Percentiles rank a stretch among this genome's conserved stretches.
These are phyloP conservation scores for Rhizomys pruinosus DNA, from an alignment of 2,113 vertebrate species.

Conservation along the genomic window DNA sequence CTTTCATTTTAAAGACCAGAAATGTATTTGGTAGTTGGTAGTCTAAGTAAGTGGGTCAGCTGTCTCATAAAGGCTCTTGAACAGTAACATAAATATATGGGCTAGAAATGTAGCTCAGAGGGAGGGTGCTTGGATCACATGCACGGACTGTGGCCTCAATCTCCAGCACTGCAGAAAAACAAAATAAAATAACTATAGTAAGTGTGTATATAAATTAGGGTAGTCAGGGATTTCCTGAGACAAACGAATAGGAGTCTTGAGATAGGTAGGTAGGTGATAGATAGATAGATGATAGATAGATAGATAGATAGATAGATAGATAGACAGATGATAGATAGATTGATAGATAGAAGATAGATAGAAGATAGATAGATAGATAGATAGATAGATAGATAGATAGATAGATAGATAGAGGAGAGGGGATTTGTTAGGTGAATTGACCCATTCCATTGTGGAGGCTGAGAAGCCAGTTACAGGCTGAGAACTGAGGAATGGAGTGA, in stretches of 20 bases:
- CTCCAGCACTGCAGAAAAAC: neutral
- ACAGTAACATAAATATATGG: neutral
- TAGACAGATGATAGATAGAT: neutral
- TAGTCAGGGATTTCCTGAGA: neutral
- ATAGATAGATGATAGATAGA: neutral
- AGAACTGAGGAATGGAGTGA: neutral
- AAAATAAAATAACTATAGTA: neutral
- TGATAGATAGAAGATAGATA: neutral
- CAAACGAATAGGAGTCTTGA: neutral
- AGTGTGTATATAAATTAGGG: neutral
- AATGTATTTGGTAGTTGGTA: neutral
- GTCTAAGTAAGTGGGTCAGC: neutral
- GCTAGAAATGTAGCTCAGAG: neutral
- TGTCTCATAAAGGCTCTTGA: neutral
- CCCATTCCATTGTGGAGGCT: neutral
- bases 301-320: neutral
- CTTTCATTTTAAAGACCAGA: neutral
- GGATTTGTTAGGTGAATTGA: neutral
- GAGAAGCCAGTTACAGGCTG: neutral
- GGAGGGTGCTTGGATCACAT: neutral
- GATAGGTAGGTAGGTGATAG: neutral
- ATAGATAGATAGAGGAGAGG: neutral
- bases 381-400: neutral
- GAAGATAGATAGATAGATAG: neutral
- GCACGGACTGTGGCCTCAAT: too few relatives aligned